These are phyloP conservation scores for Chironomus striatipennis DNA, from an alignment of 1,140 invertebrate genomes.

Conservation along the genomic window DNA sequence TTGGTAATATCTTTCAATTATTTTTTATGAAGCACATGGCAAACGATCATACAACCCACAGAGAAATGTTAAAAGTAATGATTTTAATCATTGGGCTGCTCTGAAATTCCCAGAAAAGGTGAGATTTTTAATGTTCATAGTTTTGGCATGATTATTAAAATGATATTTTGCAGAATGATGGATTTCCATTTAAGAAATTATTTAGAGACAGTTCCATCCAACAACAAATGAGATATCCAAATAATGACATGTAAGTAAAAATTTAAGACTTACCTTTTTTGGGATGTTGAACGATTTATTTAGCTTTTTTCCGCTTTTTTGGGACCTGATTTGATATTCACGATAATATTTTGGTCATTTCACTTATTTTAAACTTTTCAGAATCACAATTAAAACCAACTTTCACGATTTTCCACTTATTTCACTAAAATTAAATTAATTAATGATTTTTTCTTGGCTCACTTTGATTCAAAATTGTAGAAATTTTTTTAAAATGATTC, in stretches of 20 bases:
- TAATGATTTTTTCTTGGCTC: too few species aligned
- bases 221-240: neutral
- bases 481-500: too few species aligned
- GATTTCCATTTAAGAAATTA: neutral
- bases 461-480: too few species aligned
- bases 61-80: neutral
- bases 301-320: too few species aligned
- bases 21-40: neutral
- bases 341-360: too few species aligned
- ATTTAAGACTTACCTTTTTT: too few species aligned
- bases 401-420: too few species aligned
- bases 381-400: too few species aligned
- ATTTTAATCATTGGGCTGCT: neutral
- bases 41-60: neutral
- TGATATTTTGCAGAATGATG: neutral
- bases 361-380: too few species aligned
- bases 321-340: too few species aligned
- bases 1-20: neutral
- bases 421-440: too few species aligned
- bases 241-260: neutral
- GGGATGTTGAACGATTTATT: too few species aligned
- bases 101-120: neutral
- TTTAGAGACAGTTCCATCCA: neutral
- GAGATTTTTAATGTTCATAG: neutral
- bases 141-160: neutral